Conservation (phyloP, 2,797 vertebrate species). For the Xerus rutilus region DNA sequence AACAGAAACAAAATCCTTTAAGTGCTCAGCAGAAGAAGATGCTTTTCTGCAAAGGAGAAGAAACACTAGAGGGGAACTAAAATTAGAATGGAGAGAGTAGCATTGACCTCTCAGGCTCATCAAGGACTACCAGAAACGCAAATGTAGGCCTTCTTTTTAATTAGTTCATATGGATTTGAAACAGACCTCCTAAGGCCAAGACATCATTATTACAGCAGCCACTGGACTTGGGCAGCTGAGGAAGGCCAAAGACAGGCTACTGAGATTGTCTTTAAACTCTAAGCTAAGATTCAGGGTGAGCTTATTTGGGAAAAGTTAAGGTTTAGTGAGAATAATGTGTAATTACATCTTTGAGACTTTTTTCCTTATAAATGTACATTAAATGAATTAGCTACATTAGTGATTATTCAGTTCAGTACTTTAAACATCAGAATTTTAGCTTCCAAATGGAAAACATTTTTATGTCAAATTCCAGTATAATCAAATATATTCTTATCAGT, state of each 20-base stretch:
- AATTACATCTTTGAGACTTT: neutral
- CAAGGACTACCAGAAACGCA: constrained; percentile 49
- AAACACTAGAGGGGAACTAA: constrained; percentile 39
- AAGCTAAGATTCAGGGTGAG: neutral
- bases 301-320: neutral
- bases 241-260: neutral
- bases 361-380: constrained; percentile 5
- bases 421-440: constrained; percentile 48
- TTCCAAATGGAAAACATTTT: neutral
- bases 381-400: constrained; percentile 5
- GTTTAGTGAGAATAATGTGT: neutral
- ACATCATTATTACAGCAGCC: neutral
- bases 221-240: neutral
- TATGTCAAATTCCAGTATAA: neutral
- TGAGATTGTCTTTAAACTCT: neutral
- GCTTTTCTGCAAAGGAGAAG: constrained; percentile 45
- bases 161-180: constrained; percentile 31
- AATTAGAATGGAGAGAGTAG: constrained; percentile 63
- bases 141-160: constrained; percentile 47
- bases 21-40: constrained; percentile 9
- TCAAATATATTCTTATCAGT: neutral
- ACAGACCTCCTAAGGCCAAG: neutral
- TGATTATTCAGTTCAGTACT: constrained; percentile 33
- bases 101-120: neutral
- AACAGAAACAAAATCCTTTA: constrained; percentile 57